phyloP scores from a whole-genome alignment of 2,113 vertebrate species.

The Hippocampus abdominalis region DNA sequence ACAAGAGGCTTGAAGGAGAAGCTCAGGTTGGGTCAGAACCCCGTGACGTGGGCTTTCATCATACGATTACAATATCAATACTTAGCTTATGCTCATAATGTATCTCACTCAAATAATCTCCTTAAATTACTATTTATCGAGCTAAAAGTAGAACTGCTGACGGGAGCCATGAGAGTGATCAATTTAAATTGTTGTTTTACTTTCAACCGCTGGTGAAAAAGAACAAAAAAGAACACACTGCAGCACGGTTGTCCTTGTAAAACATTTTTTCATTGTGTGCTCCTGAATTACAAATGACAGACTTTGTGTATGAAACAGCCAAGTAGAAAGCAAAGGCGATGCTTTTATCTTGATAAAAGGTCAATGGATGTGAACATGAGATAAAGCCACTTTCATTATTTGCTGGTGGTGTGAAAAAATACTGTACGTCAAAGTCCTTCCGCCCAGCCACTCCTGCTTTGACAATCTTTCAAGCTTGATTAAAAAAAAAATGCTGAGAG shows the following conservation, averaged over 20 bases:
- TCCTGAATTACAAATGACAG: neutral
- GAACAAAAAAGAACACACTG: neutral
- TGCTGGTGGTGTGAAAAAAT: conserved; percentile 27
- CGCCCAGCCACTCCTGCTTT: neutral
- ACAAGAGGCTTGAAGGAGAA: neutral
- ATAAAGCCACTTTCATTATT: conserved; percentile 31
- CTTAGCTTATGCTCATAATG: conserved; percentile 20
- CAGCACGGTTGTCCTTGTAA: neutral
- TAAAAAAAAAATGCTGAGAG: neutral
- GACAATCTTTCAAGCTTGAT: neutral
- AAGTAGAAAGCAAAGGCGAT: neutral
- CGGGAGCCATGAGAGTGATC: neutral
- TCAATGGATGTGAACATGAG: conserved; percentile 25
- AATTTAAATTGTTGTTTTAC: neutral
- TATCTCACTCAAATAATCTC: conserved; percentile 18
- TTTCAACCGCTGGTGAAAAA: neutral
- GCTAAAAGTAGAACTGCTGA: neutral
- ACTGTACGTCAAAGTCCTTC: neutral
- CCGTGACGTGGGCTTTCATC: conserved; percentile 20
- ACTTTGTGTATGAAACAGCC: neutral
- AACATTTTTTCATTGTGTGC: neutral
- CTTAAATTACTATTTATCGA: neutral
- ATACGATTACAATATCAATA: conserved; percentile 30
- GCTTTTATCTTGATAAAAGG: conserved; percentile 20
- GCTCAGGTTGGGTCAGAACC: conserved; percentile 13